Evolutionary conservation across 2,888 invertebrate species (phyloP), one percentile per base, ranked within the genome.

Genomic region (Fabriciana adippe): DNA sequence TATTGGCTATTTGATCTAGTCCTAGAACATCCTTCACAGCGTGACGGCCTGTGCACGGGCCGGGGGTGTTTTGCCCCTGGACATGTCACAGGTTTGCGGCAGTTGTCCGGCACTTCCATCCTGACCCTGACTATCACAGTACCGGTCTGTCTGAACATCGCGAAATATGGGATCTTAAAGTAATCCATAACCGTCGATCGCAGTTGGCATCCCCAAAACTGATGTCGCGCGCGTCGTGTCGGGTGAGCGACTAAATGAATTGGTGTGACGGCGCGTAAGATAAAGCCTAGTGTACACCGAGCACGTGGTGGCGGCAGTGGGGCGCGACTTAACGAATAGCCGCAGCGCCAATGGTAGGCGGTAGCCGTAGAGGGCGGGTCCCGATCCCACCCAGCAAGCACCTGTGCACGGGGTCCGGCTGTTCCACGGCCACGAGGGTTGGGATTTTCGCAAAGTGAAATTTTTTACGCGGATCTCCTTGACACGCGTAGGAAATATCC

Each of bases 181-280:
- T 82, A 81, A 88, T 91, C 91, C 90, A 90, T 90, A 80, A 81
- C 85, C 82, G 74, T 76, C 82, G 84, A 86, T 86, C 81, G 81
- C 81, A 79, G 80, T 76, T 81, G 81, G 80, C 90, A 91, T 88
- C 82, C 89, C 88, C 89, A 81, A 86, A 88, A 88, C 83, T 80
- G 87, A 81, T 87, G 89, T 88, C 82, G 80, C 87, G 82, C 90
- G 89, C 87, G 82, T 87, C 82, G 88, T 86, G 88, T 83, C 90
- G 85, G 85, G 83, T 86, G 82, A 84, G 85, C 87, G 87, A 92
- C 92, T 92, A 90, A 92, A 88, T 88, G 84, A 83, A 83, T 84
- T 82, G 79, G 85, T 82, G 83, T 86, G 85, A 83, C 85, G 84
- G 88, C 85, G 85, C 87, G 85, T 79, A 88, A 87, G 87, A 90